Percentiles rank a stretch among this genome's conserved stretches.
Conservation (phyloP, 1,140 invertebrate species). For the Platyura marginata region DNA sequence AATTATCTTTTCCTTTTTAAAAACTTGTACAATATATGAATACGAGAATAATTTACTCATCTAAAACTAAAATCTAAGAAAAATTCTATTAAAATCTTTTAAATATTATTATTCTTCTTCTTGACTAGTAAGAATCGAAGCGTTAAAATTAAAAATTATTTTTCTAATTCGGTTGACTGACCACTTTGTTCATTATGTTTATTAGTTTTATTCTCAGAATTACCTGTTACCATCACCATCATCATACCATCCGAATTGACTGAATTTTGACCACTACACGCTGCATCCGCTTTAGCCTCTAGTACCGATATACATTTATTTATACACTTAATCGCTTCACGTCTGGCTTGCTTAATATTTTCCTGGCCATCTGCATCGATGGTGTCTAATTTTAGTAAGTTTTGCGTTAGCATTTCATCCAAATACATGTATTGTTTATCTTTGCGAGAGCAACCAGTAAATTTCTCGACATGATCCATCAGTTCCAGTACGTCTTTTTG, state of each 20-base stretch:
- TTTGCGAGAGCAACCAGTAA: conserved; percentile 54
- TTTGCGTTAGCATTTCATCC: conserved; percentile 82
- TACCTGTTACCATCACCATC: background rate
- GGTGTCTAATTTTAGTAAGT: conserved; percentile 69
- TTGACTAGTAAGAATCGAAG: too few relatives aligned
- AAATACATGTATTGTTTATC: conserved; percentile 49
- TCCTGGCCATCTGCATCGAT: conserved; percentile 76
- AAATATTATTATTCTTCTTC: too few relatives aligned
- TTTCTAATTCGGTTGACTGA: too few relatives aligned
- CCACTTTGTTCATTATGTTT: too few relatives aligned
- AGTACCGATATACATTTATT: conserved; percentile 59
- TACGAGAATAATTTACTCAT: too few relatives aligned
- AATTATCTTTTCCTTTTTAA: too few relatives aligned
- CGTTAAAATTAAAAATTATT: too few relatives aligned
- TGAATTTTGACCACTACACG: background rate
- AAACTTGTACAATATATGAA: too few relatives aligned
- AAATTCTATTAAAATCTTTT: too few relatives aligned
- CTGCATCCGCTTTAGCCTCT: conserved; percentile 37
- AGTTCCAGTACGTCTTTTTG: conserved; percentile 55
- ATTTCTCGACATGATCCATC: conserved; percentile 51
- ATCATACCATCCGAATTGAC: background rate
- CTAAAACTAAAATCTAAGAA: too few relatives aligned
- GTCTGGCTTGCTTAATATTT: conserved; percentile 61
- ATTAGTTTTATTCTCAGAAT: too few relatives aligned
- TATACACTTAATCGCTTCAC: conserved; percentile 65